phyloP scores from a whole-genome alignment of 2,888 invertebrate genomes.

The Trachelus tabidus region DNA sequence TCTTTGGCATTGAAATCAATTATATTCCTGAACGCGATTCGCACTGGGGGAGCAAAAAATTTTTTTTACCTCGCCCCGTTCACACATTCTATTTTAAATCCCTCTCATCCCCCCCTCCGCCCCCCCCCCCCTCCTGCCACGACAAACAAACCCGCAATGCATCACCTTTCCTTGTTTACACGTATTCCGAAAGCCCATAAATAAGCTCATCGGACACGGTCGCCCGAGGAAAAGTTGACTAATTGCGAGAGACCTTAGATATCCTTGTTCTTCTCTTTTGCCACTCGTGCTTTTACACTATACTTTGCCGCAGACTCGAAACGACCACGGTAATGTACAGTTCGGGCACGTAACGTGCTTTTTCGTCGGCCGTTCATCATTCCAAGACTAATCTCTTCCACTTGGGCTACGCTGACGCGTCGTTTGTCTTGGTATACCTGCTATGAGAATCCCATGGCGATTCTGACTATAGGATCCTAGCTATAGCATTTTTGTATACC shows the following conservation, averaged over 20 bases:
- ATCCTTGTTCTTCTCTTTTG: slow-evolving; percentile 2
- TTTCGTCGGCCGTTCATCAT: slow-evolving; percentile 33
- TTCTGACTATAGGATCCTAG: not conserved
- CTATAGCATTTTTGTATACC: not conserved
- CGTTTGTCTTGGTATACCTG: slow-evolving; percentile 37
- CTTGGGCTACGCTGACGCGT: slow-evolving; percentile 40
- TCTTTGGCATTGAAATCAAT: slow-evolving; percentile 32
- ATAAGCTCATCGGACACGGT: slow-evolving; percentile 33
- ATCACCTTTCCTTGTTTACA: slow-evolving; percentile 41
- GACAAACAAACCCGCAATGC: slow-evolving; percentile 27
- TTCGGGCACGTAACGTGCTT: slow-evolving; percentile 5
- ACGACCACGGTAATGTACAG: not conserved
- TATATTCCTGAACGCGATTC: slow-evolving; percentile 20
- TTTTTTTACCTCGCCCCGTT: not conserved
- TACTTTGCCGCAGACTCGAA: not conserved
- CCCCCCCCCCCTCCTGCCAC: too few species aligned
- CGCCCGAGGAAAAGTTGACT: slow-evolving; percentile 29
- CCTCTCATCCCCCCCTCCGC: too few species aligned
- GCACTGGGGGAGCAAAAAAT: not conserved
- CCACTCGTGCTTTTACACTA: not conserved
- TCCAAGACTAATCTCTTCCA: slow-evolving; percentile 51
- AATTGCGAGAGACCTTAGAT: slow-evolving; percentile 23
- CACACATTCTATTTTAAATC: not conserved
- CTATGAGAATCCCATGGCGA: not conserved
- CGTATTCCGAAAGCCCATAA: slow-evolving; percentile 34